phyloP scores from a whole-genome alignment of 2,797 vertebrate species.

The Diplodus puntazzo region DNA sequence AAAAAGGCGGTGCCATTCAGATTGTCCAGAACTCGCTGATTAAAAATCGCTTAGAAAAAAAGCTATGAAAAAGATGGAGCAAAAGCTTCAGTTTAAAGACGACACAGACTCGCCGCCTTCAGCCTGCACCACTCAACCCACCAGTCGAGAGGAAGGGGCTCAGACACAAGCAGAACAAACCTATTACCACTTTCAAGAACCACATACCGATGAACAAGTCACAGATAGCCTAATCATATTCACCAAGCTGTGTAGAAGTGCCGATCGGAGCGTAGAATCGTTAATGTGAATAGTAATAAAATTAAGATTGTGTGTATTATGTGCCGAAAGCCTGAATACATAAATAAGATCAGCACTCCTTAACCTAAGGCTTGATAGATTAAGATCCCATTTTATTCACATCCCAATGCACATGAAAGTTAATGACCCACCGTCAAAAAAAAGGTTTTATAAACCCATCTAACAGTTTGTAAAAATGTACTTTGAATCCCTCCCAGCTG shows the following conservation, averaged over 20 bases:
- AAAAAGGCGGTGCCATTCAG: slow-evolving; percentile 28
- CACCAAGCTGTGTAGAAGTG: slow-evolving; percentile 37
- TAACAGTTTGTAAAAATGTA: slow-evolving; percentile 6
- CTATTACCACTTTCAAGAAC: slow-evolving; percentile 62
- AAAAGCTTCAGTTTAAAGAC: slow-evolving; percentile 34
- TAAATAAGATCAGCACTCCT: slow-evolving; percentile 36
- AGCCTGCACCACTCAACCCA: slow-evolving; percentile 53
- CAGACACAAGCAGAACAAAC: slow-evolving; percentile 71
- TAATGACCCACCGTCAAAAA: slow-evolving; percentile 24
- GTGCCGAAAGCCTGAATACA: slow-evolving; percentile 33
- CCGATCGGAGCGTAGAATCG: slow-evolving; percentile 13
- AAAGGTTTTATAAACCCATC: background rate
- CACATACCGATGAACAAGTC: slow-evolving; percentile 59
- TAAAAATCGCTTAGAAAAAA: slow-evolving; percentile 29
- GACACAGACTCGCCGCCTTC: slow-evolving; percentile 34
- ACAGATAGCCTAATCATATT: slow-evolving; percentile 55
- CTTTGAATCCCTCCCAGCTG: background rate
- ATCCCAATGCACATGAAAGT: slow-evolving; percentile 26
- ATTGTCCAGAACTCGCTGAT: slow-evolving; percentile 53
- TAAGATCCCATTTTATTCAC: slow-evolving; percentile 36
- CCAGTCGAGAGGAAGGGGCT: slow-evolving; percentile 60
- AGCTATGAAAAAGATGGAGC: slow-evolving; percentile 10
- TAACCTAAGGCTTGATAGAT: slow-evolving; percentile 12
- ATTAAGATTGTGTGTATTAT: slow-evolving; percentile 7
- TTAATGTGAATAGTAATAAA: slow-evolving; percentile 21